phyloP scores from a whole-genome alignment of 2,888 invertebrate genomes.

The Lasioglossum oenotherae region DNA sequence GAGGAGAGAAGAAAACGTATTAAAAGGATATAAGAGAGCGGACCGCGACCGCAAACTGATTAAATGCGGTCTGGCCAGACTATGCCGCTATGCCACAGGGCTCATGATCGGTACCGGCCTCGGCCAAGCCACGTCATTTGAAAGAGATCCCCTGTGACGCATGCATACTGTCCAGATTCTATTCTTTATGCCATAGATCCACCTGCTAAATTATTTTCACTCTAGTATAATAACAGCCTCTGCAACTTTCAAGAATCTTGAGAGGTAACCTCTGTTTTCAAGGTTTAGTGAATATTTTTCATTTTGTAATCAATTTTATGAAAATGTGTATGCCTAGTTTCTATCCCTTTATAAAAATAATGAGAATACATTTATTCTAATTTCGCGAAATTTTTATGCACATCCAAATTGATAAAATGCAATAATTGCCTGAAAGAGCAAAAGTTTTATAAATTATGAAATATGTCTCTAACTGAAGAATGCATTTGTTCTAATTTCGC shows the following conservation, averaged over 20 bases:
- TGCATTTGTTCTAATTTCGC: background rate
- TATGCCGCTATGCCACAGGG: slow-evolving; percentile 49
- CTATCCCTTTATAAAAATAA: background rate
- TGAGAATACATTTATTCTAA: background rate
- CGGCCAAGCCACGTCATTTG: slow-evolving; percentile 48
- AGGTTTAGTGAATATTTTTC: background rate
- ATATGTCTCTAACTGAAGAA: background rate
- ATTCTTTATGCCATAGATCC: slow-evolving; percentile 5
- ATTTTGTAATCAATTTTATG: background rate
- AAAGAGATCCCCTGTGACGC: slow-evolving; percentile 54
- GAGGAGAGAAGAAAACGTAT: slow-evolving; percentile 67
- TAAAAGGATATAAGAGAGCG: slow-evolving; percentile 76
- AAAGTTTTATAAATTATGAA: no score
- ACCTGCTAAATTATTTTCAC: background rate
- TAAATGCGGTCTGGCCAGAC: slow-evolving; percentile 79
- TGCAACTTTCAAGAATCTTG: no score
- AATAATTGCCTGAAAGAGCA: no score
- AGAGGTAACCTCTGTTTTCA: background rate
- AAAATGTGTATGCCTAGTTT: background rate
- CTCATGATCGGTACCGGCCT: slow-evolving; percentile 43
- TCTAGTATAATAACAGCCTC: background rate
- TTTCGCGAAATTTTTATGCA: background rate
- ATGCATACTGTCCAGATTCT: slow-evolving; percentile 19
- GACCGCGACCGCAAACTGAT: slow-evolving; percentile 82
- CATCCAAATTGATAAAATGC: no score